phyloP scores from a whole-genome alignment of 2,113 vertebrate species.

The Psophia crepitans region DNA sequence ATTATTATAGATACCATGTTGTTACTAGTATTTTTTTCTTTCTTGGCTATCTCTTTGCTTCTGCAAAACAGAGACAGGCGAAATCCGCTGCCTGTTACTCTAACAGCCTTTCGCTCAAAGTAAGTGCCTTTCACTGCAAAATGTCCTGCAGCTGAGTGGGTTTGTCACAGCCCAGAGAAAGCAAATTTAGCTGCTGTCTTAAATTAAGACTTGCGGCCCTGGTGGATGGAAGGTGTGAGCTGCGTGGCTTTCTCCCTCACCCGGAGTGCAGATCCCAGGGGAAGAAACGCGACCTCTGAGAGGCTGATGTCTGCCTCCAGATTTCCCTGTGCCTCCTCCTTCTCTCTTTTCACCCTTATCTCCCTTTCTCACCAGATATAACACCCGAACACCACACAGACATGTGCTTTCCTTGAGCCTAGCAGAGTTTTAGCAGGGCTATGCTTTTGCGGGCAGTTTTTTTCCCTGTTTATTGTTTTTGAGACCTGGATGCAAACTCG shows the following conservation, averaged over 20 bases:
- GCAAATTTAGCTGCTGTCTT: neutral
- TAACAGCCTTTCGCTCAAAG: neutral
- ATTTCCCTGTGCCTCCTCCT: neutral
- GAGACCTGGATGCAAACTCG: neutral
- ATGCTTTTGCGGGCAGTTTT: neutral
- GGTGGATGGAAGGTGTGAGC: neutral
- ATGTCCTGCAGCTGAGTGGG: neutral
- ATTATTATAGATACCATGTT: neutral
- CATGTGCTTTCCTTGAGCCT: neutral
- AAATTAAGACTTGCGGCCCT: neutral
- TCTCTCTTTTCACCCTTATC: neutral
- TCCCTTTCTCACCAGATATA: neutral
- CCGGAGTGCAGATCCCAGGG: rapidly evolving
- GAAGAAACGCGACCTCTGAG: neutral
- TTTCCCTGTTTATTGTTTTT: neutral
- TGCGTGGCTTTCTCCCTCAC: neutral
- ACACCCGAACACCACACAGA: neutral
- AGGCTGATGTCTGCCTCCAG: neutral
- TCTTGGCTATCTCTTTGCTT: neutral
- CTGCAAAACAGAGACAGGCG: neutral
- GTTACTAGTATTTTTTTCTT: neutral
- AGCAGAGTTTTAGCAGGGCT: neutral
- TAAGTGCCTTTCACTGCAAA: neutral
- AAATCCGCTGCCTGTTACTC: neutral
- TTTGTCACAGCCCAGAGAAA: neutral